These are phyloP conservation scores for Drosophila neonasuta DNA, from an alignment of 2,888 invertebrate species.

Conservation along the genomic window DNA sequence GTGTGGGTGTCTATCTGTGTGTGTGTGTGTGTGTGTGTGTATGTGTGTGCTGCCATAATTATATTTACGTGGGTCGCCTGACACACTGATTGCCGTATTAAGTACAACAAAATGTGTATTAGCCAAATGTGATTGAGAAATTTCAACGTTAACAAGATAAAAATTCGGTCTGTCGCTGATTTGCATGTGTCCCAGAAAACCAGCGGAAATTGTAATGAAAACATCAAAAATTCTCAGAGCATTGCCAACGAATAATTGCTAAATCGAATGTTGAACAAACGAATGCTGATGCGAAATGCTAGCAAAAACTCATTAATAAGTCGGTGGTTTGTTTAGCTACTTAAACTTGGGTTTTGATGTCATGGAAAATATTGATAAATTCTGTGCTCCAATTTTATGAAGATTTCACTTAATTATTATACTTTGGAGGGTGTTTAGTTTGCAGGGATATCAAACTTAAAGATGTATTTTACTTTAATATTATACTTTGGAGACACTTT, in stretches of 20 bases:
- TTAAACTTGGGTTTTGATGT: background rate
- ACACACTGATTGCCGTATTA: conserved; percentile 43
- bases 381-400: background rate
- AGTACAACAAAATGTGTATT: conserved; percentile 11
- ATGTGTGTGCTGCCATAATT: conserved; percentile 44
- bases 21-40: conserved; percentile 10
- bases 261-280: conserved; percentile 2
- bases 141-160: conserved; percentile 31
- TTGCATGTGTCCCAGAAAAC: conserved; percentile 6
- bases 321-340: background rate
- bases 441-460: too few relatives aligned
- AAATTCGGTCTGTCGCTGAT: conserved; percentile 22
- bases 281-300: background rate
- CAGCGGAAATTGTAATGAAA: conserved; percentile 10
- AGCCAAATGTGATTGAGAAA: conserved; percentile 40
- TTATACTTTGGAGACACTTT: too few relatives aligned
- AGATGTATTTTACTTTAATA: too few relatives aligned
- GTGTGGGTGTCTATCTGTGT: conserved; percentile 15
- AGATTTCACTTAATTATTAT: too few relatives aligned
- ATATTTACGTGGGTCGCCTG: conserved; percentile 46
- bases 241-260: background rate
- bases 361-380: background rate
- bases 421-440: too few relatives aligned
- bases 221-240: conserved; percentile 11
- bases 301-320: conserved; percentile 4